phyloP scores from a whole-genome alignment of 2,888 invertebrate genomes.

The Doris montereyensis region DNA sequence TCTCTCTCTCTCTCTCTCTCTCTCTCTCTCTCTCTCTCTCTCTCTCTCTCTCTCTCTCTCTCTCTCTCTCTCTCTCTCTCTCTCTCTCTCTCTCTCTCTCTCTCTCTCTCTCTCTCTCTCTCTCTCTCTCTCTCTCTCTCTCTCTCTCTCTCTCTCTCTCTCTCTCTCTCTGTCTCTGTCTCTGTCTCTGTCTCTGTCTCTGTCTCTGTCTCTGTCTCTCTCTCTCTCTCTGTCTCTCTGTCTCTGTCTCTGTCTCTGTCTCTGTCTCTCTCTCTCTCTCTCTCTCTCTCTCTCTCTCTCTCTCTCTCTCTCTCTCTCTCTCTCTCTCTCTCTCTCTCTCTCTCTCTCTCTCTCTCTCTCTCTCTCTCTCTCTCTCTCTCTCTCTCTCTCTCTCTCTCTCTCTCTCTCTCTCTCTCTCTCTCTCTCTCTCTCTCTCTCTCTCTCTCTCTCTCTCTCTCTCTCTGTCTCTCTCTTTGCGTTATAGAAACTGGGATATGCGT shows the following conservation, averaged over 20 bases:
- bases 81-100: conserved; percentile 8
- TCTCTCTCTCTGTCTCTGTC: too few species aligned
- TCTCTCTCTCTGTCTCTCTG: too few species aligned
- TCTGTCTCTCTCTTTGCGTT: too few species aligned
- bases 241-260: too few species aligned
- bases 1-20: background rate
- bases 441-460: background rate
- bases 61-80: background rate
- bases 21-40: background rate
- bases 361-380: conserved; percentile 10
- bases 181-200: too few species aligned
- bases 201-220: too few species aligned
- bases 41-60: background rate
- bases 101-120: conserved; percentile 20
- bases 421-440: background rate
- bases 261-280: too few species aligned
- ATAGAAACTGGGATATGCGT: too few species aligned
- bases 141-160: conserved; percentile 9
- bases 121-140: conserved; percentile 15
- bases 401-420: background rate
- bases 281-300: too few species aligned
- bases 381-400: background rate
- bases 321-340: background rate
- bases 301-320: too few species aligned
- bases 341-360: background rate